These are phyloP conservation scores for Alca torda DNA, from an alignment of 2,797 vertebrate genomes.

Conservation along the genomic window DNA sequence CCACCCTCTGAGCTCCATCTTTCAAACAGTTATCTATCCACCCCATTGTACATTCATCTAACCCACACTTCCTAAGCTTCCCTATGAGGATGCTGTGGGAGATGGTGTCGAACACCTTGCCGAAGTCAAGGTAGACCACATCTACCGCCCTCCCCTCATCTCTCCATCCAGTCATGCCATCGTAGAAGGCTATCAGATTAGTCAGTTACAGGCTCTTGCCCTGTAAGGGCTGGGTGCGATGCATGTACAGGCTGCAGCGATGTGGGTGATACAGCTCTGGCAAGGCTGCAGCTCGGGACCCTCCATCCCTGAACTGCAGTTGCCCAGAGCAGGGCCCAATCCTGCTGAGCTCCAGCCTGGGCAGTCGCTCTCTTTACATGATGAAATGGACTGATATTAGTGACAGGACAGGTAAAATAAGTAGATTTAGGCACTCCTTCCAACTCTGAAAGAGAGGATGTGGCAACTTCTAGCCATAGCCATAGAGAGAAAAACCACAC, in stretches of 20 bases:
- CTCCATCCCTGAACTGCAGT: neutral
- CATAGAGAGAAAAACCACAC: too few relatives aligned
- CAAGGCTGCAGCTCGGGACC: neutral
- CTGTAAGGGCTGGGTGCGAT: neutral
- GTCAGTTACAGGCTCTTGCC: neutral
- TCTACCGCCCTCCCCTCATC: too few relatives aligned
- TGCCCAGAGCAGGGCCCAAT: neutral
- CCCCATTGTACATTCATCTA: too few relatives aligned
- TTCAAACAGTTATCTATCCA: too few relatives aligned
- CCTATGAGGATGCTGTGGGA: too few relatives aligned
- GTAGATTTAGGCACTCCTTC: neutral
- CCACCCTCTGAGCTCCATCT: too few relatives aligned
- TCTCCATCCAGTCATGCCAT: too few relatives aligned
- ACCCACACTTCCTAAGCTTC: too few relatives aligned
- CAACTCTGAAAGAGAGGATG: neutral
- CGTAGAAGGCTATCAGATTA: too few relatives aligned
- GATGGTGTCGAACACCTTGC: too few relatives aligned
- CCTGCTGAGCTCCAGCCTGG: neutral
- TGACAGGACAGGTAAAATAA: neutral
- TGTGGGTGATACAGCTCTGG: fast-evolving
- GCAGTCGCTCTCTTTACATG: neutral
- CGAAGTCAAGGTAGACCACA: too few relatives aligned
- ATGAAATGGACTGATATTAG: too few relatives aligned
- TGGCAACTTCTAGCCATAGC: neutral
- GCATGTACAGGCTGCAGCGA: neutral